A percentile compares a stretch with the other conserved stretches of the same genome.
Evolutionary conservation across 2,888 invertebrate genomes (phyloP).

Genomic region (Dinocampus coccinellae): DNA sequence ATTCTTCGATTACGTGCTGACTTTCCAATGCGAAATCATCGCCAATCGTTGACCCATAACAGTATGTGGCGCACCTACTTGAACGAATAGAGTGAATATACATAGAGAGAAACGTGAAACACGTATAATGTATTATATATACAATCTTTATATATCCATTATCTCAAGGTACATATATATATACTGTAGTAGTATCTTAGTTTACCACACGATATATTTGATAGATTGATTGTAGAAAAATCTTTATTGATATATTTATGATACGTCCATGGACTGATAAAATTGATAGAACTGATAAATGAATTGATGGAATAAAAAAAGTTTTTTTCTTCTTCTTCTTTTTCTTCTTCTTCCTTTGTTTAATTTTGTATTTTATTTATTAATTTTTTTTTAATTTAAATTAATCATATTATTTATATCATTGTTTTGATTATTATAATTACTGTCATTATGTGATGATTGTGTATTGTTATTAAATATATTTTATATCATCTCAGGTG

Average conservation of each 20-base stretch:
- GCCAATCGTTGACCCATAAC: slow-evolving; percentile 47
- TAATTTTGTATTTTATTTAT: too few species aligned
- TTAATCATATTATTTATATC: too few species aligned
- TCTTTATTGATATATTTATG: background rate
- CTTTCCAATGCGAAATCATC: slow-evolving; percentile 48
- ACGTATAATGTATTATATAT: background rate
- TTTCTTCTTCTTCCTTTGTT: too few species aligned
- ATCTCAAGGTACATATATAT: background rate
- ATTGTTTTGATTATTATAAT: background rate
- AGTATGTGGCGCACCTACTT: slow-evolving; percentile 42
- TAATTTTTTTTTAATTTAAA: too few species aligned
- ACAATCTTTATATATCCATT: background rate
- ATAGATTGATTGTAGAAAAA: background rate
- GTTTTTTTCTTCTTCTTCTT: too few species aligned
- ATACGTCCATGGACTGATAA: background rate
- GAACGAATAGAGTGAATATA: background rate
- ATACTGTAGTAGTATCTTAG: background rate
- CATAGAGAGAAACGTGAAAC: background rate
- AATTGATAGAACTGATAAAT: background rate
- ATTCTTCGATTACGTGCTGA: slow-evolving; percentile 38
- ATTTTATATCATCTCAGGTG: background rate
- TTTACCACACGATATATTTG: background rate
- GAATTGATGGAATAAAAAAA: background rate
- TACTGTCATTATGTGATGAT: too few species aligned
- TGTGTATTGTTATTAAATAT: too few species aligned